A percentile compares a stretch with the other conserved stretches of the same genome.
phyloP scores from a whole-genome alignment of 2,888 invertebrate genomes.

The Drosophila pseudotakahashii region DNA sequence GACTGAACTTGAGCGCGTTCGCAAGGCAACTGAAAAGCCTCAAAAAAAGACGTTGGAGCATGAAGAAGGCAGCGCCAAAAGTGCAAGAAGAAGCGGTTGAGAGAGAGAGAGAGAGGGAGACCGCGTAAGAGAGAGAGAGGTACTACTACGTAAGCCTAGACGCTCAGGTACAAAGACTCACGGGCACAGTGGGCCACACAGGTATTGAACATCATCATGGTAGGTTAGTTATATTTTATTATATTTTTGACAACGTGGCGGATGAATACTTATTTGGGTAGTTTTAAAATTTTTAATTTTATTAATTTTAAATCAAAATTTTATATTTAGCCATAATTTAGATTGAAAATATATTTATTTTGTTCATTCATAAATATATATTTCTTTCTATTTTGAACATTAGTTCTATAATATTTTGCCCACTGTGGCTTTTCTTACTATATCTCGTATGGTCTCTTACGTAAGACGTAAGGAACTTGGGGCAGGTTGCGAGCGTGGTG shows the following conservation, averaged over 20 bases:
- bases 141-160: slow-evolving; percentile 44
- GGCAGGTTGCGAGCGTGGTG: slow-evolving; percentile 63
- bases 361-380: too few species aligned
- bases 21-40: slow-evolving; percentile 64
- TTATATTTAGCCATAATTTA: too few species aligned
- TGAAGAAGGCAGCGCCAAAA: slow-evolving; percentile 41
- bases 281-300: too few species aligned
- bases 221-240: too few species aligned
- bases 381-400: too few species aligned
- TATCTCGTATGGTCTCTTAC: slow-evolving; percentile 29
- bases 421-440: neutral
- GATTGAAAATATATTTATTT: too few species aligned
- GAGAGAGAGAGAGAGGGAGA: slow-evolving; percentile 22
- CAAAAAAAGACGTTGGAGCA: slow-evolving; percentile 22
- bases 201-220: too few species aligned
- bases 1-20: slow-evolving; percentile 63
- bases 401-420: too few species aligned
- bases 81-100: slow-evolving; percentile 36
- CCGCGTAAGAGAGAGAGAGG: slow-evolving; percentile 24
- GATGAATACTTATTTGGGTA: too few species aligned
- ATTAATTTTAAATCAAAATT: too few species aligned
- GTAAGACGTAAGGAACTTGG: slow-evolving; percentile 57
- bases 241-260: too few species aligned
- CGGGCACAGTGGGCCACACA: neutral
- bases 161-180: slow-evolving; percentile 18